phyloP scores from a whole-genome alignment of 1,140 invertebrate species.

The Panagrolaimus sp. region DNA sequence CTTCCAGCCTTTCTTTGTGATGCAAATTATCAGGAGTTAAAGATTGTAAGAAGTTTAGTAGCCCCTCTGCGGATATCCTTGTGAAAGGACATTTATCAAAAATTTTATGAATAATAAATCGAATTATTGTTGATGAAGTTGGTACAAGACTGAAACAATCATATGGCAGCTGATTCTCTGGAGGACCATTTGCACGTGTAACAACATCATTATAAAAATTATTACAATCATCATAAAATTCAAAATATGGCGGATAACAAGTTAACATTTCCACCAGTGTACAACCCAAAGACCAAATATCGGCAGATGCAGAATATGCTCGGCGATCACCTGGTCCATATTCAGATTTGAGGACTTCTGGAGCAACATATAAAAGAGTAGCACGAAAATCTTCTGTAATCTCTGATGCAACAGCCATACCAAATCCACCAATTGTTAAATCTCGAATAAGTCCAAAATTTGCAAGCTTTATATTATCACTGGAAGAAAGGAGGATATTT shows the following conservation, averaged over 20 bases:
- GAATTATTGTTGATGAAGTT: constrained; percentile 20
- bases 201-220: constrained; percentile 24
- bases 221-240: constrained; percentile 29
- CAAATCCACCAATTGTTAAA: constrained; percentile 33
- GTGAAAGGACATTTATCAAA: constrained; percentile 22
- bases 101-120: constrained; percentile 25
- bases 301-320: constrained; percentile 28
- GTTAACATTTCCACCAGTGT: constrained; percentile 34
- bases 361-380: constrained; percentile 30
- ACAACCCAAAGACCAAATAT: constrained; percentile 28
- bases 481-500: constrained; percentile 25
- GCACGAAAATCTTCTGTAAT: constrained; percentile 32
- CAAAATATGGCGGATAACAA: constrained; percentile 27
- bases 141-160: constrained; percentile 23
- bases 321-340: constrained; percentile 29
- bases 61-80: constrained; percentile 8
- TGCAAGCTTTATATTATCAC: constrained; percentile 32
- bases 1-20: neutral
- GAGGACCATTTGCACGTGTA: constrained; percentile 15
- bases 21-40: neutral
- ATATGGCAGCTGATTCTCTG: constrained; percentile 28
- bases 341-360: constrained; percentile 26
- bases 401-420: constrained; percentile 29
- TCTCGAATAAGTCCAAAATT: constrained; percentile 37
- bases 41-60: constrained; percentile 5